Conservation (phyloP, 1,140 invertebrate genomes). For the Musca vetustissima region DNA sequence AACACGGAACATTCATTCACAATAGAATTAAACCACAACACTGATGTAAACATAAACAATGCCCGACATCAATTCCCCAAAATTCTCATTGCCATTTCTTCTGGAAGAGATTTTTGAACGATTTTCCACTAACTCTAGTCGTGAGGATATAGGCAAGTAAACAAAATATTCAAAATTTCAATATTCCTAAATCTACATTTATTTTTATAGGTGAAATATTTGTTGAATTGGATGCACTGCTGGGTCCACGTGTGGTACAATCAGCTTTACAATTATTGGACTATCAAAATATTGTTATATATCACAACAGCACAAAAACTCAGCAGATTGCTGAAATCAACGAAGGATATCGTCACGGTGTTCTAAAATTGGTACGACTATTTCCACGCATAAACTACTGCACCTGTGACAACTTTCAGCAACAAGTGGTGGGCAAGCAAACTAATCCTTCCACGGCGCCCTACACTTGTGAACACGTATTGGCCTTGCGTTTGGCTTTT, state of each 20-base stretch:
- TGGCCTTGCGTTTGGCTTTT: conserved; percentile 63
- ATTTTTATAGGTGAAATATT: conserved; percentile 8
- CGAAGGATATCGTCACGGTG: conserved; percentile 25
- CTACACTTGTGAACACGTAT: conserved; percentile 67
- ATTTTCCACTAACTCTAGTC: not conserved
- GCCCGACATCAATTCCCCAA: no score
- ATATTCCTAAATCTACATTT: no score
- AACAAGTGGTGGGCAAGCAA: conserved; percentile 31
- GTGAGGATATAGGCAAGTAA: not conserved
- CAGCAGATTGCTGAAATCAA: conserved; percentile 29
- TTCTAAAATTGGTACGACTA: conserved; percentile 25
- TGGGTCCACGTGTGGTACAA: conserved; percentile 30
- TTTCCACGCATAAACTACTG: conserved; percentile 38
- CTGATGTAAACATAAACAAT: no score
- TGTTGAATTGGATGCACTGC: conserved; percentile 28
- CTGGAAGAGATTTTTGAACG: not conserved
- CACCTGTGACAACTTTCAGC: conserved; percentile 35
- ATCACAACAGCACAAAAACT: conserved; percentile 9
- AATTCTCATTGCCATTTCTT: not conserved
- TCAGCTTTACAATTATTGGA: conserved; percentile 36
- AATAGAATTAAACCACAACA: no score
- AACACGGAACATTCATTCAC: no score
- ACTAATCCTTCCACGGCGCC: not conserved
- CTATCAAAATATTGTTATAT: conserved; percentile 31
- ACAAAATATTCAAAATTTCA: not conserved